Percentiles rank a stretch among this genome's conserved stretches.
phyloP scores from a whole-genome alignment of 1,140 invertebrate genomes.

The Procambarus virginalis region DNA sequence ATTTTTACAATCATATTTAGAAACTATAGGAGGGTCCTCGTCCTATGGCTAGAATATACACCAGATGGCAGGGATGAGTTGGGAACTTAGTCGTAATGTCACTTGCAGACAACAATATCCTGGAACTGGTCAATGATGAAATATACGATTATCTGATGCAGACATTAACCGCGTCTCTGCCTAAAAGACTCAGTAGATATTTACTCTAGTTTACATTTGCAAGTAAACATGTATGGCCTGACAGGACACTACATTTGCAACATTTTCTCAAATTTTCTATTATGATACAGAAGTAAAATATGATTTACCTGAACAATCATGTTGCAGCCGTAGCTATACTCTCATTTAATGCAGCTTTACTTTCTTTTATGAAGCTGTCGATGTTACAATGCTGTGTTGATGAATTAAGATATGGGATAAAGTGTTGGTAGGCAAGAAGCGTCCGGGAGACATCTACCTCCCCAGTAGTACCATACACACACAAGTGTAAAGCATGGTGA shows the following conservation, averaged over 20 bases:
- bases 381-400: constrained; percentile 2
- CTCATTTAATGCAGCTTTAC: neutral
- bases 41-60: constrained; percentile 45
- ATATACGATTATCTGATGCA: neutral
- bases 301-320: neutral
- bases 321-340: neutral
- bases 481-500: constrained; percentile 18
- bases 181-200: neutral
- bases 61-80: constrained; percentile 42
- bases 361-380: constrained; percentile 1
- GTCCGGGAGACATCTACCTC: neutral
- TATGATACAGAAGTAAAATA: neutral
- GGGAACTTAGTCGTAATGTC: constrained; percentile 20
- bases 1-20: constrained; percentile 48
- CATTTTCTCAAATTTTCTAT: neutral
- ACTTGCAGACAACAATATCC: neutral
- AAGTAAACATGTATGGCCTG: neutral
- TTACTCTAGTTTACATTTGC: neutral
- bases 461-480: neutral
- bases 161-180: neutral
- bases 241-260: neutral
- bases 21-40: constrained; percentile 45
- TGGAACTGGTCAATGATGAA: constrained; percentile 11
- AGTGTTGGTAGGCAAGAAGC: neutral
- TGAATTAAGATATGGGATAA: neutral